Evolutionary conservation across 2,797 vertebrate species (phyloP), one percentile per base, ranked within the genome.

Genomic region (Podarcis lilfordi): DNA sequence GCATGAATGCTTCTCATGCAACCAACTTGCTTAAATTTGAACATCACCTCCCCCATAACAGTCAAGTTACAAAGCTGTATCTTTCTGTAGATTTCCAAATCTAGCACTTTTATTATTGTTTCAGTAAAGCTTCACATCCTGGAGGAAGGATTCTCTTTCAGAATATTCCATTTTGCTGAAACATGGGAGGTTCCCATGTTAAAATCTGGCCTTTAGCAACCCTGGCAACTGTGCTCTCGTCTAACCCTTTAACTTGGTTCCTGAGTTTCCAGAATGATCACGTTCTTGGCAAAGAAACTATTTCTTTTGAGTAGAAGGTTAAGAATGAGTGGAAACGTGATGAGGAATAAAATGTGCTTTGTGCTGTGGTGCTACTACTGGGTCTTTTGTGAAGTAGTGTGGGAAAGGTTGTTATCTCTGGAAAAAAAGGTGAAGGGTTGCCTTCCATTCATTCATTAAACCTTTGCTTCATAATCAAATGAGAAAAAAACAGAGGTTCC

Each of bases 251-350:
- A 89, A 50, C 86, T 68, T 50, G 71, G 86, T 68, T 78, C 86
- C 68, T 94, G 78, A 43, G 66, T 94, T 91, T 45, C 27, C 84
- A 64, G 89, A 93, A 89, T 2, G 4, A 19, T 83, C 29, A 84
- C 79, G 21, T 86, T 91, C 89, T 75, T 89, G 82, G 81, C 71
- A 50, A 66, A 88, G 55, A 80, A 19, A 76, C 85, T 10, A 91
- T 74, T 76, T 80, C 91, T 80, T 5, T 29, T 89, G 25, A 82
- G 61, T 81, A 59, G 13, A 89, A 89, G n/a, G 75, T 81, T 74
- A 91, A 69, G 86, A 84, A 90, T 80, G 80, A 83, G 81, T 89
- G 75, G 72, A 90, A 86, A 87, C 1, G 72, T 27, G 6, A 2
- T 64, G 45, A 88, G 87, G 80, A 93, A 80, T 86, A 43, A 86